Percentiles rank a stretch among this genome's conserved stretches.
phyloP scores from a whole-genome alignment of 2,797 vertebrate genomes.

The Merluccius polli region DNA sequence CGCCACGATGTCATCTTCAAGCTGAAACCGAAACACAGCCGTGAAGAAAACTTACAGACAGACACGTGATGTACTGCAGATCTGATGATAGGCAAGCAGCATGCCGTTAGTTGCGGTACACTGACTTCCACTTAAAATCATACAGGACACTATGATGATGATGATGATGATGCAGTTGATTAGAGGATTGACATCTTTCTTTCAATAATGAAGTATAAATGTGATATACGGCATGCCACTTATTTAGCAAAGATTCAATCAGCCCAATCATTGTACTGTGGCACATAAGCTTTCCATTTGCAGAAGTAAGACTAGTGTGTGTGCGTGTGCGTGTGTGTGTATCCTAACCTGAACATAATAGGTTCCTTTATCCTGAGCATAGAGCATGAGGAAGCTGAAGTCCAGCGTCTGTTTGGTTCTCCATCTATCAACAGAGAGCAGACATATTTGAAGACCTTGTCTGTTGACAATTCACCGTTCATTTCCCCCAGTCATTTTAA shows the following conservation, averaged over 20 bases:
- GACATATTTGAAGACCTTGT: too few species aligned
- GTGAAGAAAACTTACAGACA: not conserved
- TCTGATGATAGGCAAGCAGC: not conserved
- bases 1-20: conserved; percentile 98
- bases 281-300: too few species aligned
- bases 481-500: not conserved
- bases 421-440: conserved; percentile 72
- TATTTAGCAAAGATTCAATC: too few species aligned
- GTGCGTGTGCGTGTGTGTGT: not conserved
- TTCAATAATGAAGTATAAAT: too few species aligned
- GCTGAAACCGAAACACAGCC: conserved; percentile 62
- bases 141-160: not conserved
- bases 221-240: too few species aligned
- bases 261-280: too few species aligned
- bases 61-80: not conserved
- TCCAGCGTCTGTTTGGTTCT: conserved; percentile 88
- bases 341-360: conserved; percentile 87
- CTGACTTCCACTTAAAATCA: not conserved
- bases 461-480: not conserved
- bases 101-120: not conserved
- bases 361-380: conserved; percentile 81
- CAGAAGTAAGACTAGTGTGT: too few species aligned
- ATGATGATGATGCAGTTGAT: not conserved
- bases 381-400: conserved; percentile 90
- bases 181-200: not conserved